Evolutionary conservation across 2,113 vertebrate species (phyloP).

Genomic region (Pseudorectes ferrugineus): DNA sequence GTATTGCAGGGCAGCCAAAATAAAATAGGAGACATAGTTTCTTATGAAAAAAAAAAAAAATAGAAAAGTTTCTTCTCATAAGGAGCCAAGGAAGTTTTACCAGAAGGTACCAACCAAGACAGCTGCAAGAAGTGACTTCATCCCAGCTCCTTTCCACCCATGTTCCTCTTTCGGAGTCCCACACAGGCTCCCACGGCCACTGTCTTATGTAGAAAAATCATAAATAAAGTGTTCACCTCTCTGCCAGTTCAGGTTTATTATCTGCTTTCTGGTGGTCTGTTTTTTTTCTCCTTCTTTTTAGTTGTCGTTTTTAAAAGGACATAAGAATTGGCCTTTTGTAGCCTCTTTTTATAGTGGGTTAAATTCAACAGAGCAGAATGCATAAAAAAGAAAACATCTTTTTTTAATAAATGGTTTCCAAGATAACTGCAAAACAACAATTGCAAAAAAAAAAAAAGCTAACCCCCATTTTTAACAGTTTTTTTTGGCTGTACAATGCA

Average conservation of each 20-base stretch:
- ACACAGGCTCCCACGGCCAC: fast-evolving
- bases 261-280: neutral
- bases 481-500: neutral
- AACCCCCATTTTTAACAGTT: neutral
- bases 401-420: neutral
- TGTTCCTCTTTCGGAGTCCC: fast-evolving
- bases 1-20: neutral
- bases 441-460: neutral
- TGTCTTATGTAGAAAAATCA: neutral
- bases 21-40: neutral
- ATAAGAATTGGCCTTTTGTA: neutral
- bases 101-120: neutral
- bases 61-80: neutral
- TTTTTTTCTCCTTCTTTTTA: neutral
- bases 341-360: neutral
- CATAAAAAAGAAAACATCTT: neutral
- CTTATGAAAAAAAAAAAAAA: neutral
- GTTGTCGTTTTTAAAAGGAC: neutral
- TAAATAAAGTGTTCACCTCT: neutral
- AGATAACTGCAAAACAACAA: neutral
- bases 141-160: neutral
- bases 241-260: neutral
- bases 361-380: neutral
- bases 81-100: neutral
- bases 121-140: neutral